Conservation (phyloP, 2,113 vertebrate genomes). For the Bostrychus sinensis region DNA sequence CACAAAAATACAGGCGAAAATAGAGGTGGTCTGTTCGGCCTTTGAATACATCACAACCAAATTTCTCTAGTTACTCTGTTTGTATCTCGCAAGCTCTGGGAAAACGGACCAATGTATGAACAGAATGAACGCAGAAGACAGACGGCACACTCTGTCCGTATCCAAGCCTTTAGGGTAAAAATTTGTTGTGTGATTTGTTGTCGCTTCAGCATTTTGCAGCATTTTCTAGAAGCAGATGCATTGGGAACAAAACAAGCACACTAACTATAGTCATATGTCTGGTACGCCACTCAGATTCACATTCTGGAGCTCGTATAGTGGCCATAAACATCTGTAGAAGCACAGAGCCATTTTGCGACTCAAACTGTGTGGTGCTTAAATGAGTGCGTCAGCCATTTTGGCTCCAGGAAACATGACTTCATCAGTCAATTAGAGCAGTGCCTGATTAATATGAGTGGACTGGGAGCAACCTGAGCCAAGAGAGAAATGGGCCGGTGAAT, state of each 20-base stretch:
- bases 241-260: neutral
- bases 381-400: slow-evolving; percentile 64
- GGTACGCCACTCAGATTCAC: slow-evolving; percentile 7
- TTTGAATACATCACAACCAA: too few relatives aligned
- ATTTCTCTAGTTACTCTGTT: too few relatives aligned
- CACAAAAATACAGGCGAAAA: too few relatives aligned
- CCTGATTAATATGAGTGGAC: slow-evolving; percentile 68
- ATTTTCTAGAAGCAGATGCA: neutral
- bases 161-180: too few relatives aligned
- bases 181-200: too few relatives aligned
- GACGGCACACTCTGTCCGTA: too few relatives aligned
- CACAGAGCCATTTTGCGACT: slow-evolving; percentile 57
- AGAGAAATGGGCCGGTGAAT: slow-evolving; percentile 62
- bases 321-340: slow-evolving; percentile 37
- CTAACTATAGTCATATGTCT: neutral
- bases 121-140: too few relatives aligned
- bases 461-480: slow-evolving; percentile 56
- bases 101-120: too few relatives aligned
- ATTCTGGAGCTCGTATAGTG: slow-evolving; percentile 8
- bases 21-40: too few relatives aligned
- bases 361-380: slow-evolving; percentile 54
- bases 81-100: too few relatives aligned
- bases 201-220: too few relatives aligned
- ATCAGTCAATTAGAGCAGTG: slow-evolving; percentile 66
- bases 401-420: slow-evolving; percentile 54